phyloP scores from a whole-genome alignment of 2,113 vertebrate genomes.

The Apteryx owenii region DNA sequence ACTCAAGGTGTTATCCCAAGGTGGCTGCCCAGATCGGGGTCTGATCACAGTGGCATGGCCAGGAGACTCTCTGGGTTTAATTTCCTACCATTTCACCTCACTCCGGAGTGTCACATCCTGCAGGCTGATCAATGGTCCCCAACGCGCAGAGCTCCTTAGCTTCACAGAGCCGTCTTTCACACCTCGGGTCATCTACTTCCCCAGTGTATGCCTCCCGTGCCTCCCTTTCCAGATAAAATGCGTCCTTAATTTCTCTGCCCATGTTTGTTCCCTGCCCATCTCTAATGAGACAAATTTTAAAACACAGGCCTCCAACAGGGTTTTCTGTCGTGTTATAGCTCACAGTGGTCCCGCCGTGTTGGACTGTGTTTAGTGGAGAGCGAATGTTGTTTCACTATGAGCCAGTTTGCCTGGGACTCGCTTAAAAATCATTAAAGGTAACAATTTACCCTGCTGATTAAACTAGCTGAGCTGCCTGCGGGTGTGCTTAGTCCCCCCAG shows the following conservation, averaged over 20 bases:
- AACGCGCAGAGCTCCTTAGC: background rate
- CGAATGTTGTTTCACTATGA: background rate
- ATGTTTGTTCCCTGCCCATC: background rate
- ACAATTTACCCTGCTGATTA: background rate
- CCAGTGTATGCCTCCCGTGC: background rate
- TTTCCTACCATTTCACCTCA: constrained; percentile 30
- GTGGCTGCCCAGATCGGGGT: background rate
- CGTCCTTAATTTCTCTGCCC: background rate
- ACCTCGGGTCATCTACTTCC: background rate
- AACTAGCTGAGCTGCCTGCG: background rate
- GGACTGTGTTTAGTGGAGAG: background rate
- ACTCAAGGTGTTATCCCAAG: background rate
- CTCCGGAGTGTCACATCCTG: background rate
- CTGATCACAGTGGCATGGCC: background rate
- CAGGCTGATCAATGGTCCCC: background rate
- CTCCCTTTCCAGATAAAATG: background rate
- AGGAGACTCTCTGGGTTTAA: background rate
- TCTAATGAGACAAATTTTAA: background rate
- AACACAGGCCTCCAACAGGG: fast-evolving
- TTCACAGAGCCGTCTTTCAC: constrained; percentile 19
- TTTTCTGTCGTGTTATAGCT: background rate
- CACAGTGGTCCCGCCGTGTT: background rate
- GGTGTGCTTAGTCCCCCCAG: background rate
- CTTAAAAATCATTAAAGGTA: constrained; percentile 12
- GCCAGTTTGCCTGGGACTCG: constrained; percentile 15